Evolutionary conservation across 2,113 vertebrate species (phyloP), one percentile per base, ranked within the genome.

Genomic region (Megaceryle maxima): DNA sequence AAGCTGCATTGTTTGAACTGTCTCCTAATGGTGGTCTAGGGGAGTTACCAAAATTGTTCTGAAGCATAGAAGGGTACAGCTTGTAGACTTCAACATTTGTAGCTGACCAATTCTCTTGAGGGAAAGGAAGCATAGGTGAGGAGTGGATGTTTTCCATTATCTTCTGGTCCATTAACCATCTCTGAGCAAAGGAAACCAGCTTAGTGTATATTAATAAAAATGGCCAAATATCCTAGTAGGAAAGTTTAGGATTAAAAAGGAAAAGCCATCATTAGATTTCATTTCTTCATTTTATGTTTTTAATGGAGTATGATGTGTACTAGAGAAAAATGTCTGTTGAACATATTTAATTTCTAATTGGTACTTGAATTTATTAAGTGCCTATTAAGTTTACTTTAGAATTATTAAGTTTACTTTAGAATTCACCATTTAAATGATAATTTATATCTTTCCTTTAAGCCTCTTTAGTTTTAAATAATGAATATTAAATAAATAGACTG

Each of bases 351-450:
- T 88, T 41, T 70, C 57, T 63, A 91, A 50, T 66, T 77, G 48
- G 19, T 64, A 68, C 17, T 91, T 78, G 63, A 80, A 89, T 87
- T 80, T 80, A 72, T 87, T 69, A 87, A 81, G 26, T 83, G 16
- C 7, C 22, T 90, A 51, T 93, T 88, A 83, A 79, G 44, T 33
- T 92, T 93, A 26, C 76, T 95, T 80, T 68, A 74, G 57, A 91
- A 92, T 87, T 88, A 51, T 93, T 88, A 83, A 79, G 44, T 33
- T 92, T 93, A 26, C 76, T 95, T 80, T 68, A 74, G 57, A 91
- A 92, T 87, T 88, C 92, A 29, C 81, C 43, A 83, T 87, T 56
- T 92, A 90, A 94, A 91, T 95, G 33, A 95, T 74, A 83, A 84
- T 83, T 91, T 87, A 89, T 62, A 64, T 53, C 20, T 93, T 94